Evolutionary conservation across 2,797 vertebrate species (phyloP), one percentile per base, ranked within the genome.

Genomic region (Lagocephalus sceleratus): DNA sequence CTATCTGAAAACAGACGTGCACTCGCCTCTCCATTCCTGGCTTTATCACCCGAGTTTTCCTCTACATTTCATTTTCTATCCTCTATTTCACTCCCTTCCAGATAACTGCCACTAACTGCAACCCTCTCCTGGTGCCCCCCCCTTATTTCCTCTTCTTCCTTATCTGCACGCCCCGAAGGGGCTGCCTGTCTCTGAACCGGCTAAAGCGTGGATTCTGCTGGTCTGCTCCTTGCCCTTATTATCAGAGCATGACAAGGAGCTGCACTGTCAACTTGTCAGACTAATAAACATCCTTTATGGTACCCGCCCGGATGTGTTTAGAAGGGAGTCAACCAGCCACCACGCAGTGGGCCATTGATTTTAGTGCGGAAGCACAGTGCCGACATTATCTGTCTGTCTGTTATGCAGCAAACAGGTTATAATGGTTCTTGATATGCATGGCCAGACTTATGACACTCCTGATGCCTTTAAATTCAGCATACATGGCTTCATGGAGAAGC

Each of bases 231-330:
- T 55, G 75, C 73, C 77, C 76, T 72, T 79, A 88, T 88, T 88
- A 89, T 82, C 76, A 76, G 68, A 86, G 76, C 76, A 78, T 85
- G 79, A 89, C 83, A 90, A 88, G 83, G 75, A 72, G 75, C 64
- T 49, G 77, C 75, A 87, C 71, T 88, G 85, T 86, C 64, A 70
- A 73, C 77, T 84, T 82, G 74, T 87, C 86, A 82, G 66, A 54
- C 79, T 86, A 85, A 88, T 88, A 89, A 85, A 89, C 76, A 81
- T 80, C 81, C 85, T 89, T 88, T 86, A 87, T 87, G 67, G 82
- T 58, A 46, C 67, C 71, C 70, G 67, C 52, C 68, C 75, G 77
- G 66, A 57, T 77, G 71, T 81, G 73, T 78, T 79, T 81, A 75
- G 67, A 79, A 54, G 51, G 55, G 63, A 84, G 64, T 65, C 68